A percentile compares a stretch with the other conserved stretches of the same genome.
Evolutionary conservation across 2,888 invertebrate genomes (phyloP).

Genomic region (Rhabditoides inermis): DNA sequence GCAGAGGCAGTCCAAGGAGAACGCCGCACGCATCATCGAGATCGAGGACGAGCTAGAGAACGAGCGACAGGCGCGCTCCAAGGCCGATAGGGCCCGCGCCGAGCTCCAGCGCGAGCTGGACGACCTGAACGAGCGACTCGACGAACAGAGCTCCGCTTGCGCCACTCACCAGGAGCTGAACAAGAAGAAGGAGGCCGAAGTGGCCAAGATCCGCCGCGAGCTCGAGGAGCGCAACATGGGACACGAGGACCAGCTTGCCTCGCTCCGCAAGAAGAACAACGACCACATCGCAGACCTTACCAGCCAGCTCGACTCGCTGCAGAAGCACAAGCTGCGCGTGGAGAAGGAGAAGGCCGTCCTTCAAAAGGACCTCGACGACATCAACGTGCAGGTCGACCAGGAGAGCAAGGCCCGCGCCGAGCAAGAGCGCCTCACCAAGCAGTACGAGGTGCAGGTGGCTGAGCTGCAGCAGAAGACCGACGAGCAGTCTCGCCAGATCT

Average conservation of each 20-base stretch:
- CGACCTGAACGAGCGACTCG: conserved; percentile 89
- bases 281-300: conserved; percentile 98
- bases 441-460: conserved; percentile 64
- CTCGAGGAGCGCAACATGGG: conserved; percentile 90
- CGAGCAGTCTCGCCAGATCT: conserved; percentile 81
- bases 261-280: conserved; percentile 98
- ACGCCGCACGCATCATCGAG: conserved; percentile 88
- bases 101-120: conserved; percentile 94
- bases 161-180: conserved; percentile 72
- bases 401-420: conserved; percentile 43
- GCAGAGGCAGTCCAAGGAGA: conserved; percentile 97
- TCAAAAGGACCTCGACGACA: conserved; percentile 45
- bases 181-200: conserved; percentile 99
- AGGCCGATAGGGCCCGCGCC: conserved; percentile 89
- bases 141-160: conserved; percentile 60
- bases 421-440: conserved; percentile 45
- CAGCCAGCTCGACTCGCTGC: conserved; percentile 97
- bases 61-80: conserved; percentile 58
- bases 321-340: conserved; percentile 80
- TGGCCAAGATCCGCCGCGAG: conserved; percentile 93
- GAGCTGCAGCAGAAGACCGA: conserved; percentile 92
- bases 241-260: conserved; percentile 88
- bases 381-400: conserved; percentile 39
- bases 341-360: conserved; percentile 39
- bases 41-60: conserved; percentile 98